Evolutionary conservation across 1,140 invertebrate genomes (phyloP).

Genomic region (Centruroides sculpturatus): DNA sequence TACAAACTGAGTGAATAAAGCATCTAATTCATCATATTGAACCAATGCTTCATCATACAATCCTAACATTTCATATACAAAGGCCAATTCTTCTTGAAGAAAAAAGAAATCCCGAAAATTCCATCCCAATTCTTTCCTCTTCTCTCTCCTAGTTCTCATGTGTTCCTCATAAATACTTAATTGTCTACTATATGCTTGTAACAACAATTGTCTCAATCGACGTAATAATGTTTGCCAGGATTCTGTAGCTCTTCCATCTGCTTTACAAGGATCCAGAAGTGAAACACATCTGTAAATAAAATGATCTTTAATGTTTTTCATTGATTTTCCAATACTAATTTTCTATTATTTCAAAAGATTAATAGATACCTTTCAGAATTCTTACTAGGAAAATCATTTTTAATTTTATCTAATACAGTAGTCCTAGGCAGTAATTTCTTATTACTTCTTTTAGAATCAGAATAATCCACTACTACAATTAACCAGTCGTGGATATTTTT

Average conservation of each 20-base stretch:
- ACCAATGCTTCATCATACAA: conserved; percentile 84
- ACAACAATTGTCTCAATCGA: conserved; percentile 63
- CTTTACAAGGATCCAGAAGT: conserved; percentile 75
- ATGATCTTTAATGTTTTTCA: not conserved
- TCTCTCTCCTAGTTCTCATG: conserved; percentile 76
- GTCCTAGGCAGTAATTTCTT: conserved; percentile 80
- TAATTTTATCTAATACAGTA: conserved; percentile 86
- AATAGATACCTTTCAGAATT: conserved; percentile 51
- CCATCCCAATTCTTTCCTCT: conserved; percentile 77
- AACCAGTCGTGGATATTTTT: conserved; percentile 77
- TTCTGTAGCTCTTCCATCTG: conserved; percentile 71
- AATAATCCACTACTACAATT: conserved; percentile 80
- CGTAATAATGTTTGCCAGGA: conserved; percentile 73
- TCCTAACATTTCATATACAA: conserved; percentile 85
- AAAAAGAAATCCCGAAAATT: conserved; percentile 90
- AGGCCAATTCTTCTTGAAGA: conserved; percentile 85
- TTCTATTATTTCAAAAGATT: not conserved
- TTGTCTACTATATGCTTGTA: conserved; percentile 68
- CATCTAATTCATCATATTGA: conserved; percentile 94
- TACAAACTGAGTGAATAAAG: conserved; percentile 90
- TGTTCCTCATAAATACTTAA: conserved; percentile 67
- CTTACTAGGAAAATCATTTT: conserved; percentile 82
- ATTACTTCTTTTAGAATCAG: conserved; percentile 67
- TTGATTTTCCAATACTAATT: not conserved
- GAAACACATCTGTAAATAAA: conserved; percentile 55